Conservation (phyloP, 2,888 invertebrate genomes). For the Cyrtodaria siliqua region DNA sequence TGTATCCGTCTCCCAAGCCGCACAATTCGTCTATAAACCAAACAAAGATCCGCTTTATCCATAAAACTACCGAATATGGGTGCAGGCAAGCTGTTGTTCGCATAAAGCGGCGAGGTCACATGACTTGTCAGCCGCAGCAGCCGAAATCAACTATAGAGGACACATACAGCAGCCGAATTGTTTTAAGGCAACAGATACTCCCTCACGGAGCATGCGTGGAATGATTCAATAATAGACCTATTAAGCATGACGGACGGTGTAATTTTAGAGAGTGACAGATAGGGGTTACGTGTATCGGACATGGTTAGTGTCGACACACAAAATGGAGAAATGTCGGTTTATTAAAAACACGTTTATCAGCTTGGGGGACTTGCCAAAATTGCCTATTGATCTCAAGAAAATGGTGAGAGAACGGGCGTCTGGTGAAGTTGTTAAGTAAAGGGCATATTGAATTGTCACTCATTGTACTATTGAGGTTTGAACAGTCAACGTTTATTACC, state of each 20-base stretch:
- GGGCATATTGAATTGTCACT: too few species aligned
- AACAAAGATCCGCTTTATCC: conserved; percentile 5
- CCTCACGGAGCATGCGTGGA: conserved; percentile 44
- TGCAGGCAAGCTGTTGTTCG: conserved; percentile 46
- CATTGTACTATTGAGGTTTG: too few species aligned
- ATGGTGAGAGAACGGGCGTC: too few species aligned
- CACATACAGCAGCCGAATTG: conserved; percentile 13
- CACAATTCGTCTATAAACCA: background rate
- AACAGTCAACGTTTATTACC: too few species aligned
- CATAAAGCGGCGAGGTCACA: conserved; percentile 18
- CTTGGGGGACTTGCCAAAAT: conserved; percentile 3
- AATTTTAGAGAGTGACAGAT: conserved; percentile 30
- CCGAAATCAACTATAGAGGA: conserved; percentile 31
- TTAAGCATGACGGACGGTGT: conserved; percentile 18
- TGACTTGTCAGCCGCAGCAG: conserved; percentile 38
- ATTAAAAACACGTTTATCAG: background rate
- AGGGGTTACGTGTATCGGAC: conserved; percentile 28
- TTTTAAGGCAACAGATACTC: conserved; percentile 18
- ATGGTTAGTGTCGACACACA: background rate
- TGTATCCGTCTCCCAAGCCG: background rate
- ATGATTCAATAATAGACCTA: conserved; percentile 41
- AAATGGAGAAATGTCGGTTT: too few species aligned
- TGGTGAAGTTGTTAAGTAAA: too few species aligned
- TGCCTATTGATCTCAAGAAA: background rate
- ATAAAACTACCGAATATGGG: conserved; percentile 49